Percentiles rank a stretch among this genome's conserved stretches.
Conservation (phyloP, 2,888 invertebrate species). For the Agrotis segetum region DNA sequence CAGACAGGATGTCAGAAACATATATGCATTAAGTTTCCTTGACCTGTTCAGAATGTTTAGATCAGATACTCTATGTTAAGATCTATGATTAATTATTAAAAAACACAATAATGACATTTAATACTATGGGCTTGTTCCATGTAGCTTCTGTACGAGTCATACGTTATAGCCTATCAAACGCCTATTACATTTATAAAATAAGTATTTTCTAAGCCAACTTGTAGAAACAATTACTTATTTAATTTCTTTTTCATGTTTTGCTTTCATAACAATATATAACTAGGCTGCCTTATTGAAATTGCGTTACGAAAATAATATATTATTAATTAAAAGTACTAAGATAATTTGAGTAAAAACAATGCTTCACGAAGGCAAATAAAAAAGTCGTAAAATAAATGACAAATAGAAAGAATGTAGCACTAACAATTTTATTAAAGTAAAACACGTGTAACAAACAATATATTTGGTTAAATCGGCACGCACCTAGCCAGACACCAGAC, state of each 20-base stretch:
- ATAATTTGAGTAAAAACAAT: not conserved
- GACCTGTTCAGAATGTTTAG: not conserved
- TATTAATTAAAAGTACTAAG: not conserved
- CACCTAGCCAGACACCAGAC: constrained; percentile 16
- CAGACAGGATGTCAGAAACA: not conserved
- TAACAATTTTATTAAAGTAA: constrained; percentile 27
- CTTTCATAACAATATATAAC: not conserved
- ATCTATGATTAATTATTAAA: not conserved
- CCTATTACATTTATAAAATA: not conserved
- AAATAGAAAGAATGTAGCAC: constrained; percentile 17
- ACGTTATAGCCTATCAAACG: not conserved
- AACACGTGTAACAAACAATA: constrained; percentile 37
- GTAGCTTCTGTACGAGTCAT: not conserved
- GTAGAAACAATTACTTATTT: too few relatives aligned
- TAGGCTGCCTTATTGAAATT: too few relatives aligned
- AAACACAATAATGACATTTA: not conserved
- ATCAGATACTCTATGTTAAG: not conserved
- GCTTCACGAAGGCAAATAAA: constrained; percentile 3
- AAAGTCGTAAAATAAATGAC: constrained; percentile 33
- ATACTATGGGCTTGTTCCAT: too few relatives aligned
- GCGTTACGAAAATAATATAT: not conserved
- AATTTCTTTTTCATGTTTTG: not conserved
- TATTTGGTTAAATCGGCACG: constrained; percentile 17
- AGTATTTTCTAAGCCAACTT: too few relatives aligned
- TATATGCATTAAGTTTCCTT: not conserved